These are phyloP conservation scores for Drosophila borborema DNA, from an alignment of 2,888 invertebrate genomes.

Conservation along the genomic window DNA sequence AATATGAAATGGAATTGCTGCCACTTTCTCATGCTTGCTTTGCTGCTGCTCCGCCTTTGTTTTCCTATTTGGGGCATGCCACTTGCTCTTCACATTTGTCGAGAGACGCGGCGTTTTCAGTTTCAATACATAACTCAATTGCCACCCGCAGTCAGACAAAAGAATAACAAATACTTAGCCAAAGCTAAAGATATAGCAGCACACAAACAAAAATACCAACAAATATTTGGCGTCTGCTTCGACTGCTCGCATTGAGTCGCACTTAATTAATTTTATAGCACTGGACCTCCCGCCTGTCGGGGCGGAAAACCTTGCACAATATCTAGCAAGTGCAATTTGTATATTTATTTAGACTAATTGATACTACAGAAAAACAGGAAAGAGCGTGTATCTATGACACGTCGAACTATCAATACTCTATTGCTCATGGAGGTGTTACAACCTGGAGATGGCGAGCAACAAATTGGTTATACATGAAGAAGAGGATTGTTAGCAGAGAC, in stretches of 20 bases:
- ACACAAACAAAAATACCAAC: slow-evolving; percentile 22
- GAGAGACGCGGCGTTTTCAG: slow-evolving; percentile 38
- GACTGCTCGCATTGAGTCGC: slow-evolving; percentile 48
- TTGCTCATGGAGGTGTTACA: not conserved
- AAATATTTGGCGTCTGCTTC: slow-evolving; percentile 43
- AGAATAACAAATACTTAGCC: slow-evolving; percentile 10
- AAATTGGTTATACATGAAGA: not conserved
- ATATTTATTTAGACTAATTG: slow-evolving; percentile 40
- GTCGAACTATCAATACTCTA: not conserved
- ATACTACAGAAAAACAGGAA: slow-evolving; percentile 25
- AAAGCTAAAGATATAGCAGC: slow-evolving; percentile 32
- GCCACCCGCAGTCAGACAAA: slow-evolving; percentile 58
- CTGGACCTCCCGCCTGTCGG: slow-evolving; percentile 28
- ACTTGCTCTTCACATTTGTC: not conserved
- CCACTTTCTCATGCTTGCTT: not conserved
- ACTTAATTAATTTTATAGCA: slow-evolving; percentile 70
- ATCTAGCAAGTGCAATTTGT: slow-evolving; percentile 19
- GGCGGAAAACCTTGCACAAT: slow-evolving; percentile 53
- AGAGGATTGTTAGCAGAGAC: not conserved
- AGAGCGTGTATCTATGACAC: not conserved
- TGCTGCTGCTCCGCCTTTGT: slow-evolving; percentile 1
- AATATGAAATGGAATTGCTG: slow-evolving; percentile 7
- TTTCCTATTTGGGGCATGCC: slow-evolving; percentile 6
- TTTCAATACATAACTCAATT: slow-evolving; percentile 62
- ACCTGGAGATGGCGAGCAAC: no score